These are phyloP conservation scores for Drosophila carrolli DNA, from an alignment of 1,140 invertebrate species.

Conservation along the genomic window DNA sequence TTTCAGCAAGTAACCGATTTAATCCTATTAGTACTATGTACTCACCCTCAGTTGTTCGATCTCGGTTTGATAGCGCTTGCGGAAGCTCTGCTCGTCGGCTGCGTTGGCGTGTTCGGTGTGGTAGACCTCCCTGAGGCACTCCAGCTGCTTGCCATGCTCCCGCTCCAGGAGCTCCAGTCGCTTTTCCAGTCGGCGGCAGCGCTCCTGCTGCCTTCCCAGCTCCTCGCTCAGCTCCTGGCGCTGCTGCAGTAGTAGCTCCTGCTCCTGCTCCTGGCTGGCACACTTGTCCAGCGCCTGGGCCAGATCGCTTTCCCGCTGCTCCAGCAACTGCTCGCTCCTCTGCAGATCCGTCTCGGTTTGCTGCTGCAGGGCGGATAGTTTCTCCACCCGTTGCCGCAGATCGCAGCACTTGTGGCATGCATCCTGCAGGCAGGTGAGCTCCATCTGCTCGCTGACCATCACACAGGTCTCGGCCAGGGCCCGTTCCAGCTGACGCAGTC, in stretches of 20 bases:
- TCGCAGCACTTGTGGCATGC: conserved; percentile 85
- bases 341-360: conserved; percentile 71
- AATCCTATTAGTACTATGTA: background rate
- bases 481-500: conserved; percentile 86
- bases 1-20: too few relatives aligned
- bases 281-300: conserved; percentile 74
- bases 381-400: conserved; percentile 74
- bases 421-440: conserved; percentile 83
- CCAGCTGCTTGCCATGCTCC: conserved; percentile 91
- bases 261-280: conserved; percentile 67
- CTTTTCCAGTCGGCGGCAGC: conserved; percentile 88
- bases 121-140: conserved; percentile 90
- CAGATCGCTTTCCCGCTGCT: conserved; percentile 70
- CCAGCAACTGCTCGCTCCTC: conserved; percentile 68
- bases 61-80: conserved; percentile 92
- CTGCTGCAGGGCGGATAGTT: conserved; percentile 56
- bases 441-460: conserved; percentile 67
- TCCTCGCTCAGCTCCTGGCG: conserved; percentile 84
- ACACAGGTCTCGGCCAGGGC: conserved; percentile 87
- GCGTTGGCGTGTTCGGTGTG: conserved; percentile 85
- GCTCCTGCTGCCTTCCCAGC: conserved; percentile 86
- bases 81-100: conserved; percentile 88
- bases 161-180: conserved; percentile 89
- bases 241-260: conserved; percentile 68
- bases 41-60: conserved; percentile 92